Conservation (phyloP, 2,113 vertebrate species). For the Cacatua alba region DNA sequence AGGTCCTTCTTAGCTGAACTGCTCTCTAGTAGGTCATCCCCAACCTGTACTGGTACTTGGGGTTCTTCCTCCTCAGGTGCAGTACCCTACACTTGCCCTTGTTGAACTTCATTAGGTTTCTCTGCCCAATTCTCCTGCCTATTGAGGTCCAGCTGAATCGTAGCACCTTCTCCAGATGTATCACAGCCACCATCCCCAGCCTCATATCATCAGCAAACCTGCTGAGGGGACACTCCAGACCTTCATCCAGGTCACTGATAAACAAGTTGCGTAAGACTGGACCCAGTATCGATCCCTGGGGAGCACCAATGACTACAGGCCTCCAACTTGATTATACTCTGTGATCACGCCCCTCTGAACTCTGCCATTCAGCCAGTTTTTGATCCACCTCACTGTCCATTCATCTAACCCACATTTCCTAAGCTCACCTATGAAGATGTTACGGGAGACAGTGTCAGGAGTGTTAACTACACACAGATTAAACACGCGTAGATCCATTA, state of each 20-base stretch:
- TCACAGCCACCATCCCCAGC: background rate
- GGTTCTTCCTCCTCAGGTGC: background rate
- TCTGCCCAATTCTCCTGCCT: background rate
- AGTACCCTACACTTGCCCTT: background rate
- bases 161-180: background rate
- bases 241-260: background rate
- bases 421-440: background rate
- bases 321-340: background rate
- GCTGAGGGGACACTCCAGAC: background rate
- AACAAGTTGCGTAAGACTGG: background rate
- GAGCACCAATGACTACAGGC: background rate
- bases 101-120: background rate
- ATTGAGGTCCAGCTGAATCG: background rate
- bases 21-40: background rate
- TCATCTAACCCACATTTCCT: background rate
- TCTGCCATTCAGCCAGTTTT: background rate
- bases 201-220: background rate
- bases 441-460: background rate
- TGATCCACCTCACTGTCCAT: background rate
- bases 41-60: background rate
- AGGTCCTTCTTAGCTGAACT: background rate
- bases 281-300: background rate
- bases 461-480: background rate
- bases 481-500: background rate
- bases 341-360: background rate